A percentile compares a stretch with the other conserved stretches of the same genome.
phyloP scores from a whole-genome alignment of 2,888 invertebrate genomes.

The Eulithis prunata region DNA sequence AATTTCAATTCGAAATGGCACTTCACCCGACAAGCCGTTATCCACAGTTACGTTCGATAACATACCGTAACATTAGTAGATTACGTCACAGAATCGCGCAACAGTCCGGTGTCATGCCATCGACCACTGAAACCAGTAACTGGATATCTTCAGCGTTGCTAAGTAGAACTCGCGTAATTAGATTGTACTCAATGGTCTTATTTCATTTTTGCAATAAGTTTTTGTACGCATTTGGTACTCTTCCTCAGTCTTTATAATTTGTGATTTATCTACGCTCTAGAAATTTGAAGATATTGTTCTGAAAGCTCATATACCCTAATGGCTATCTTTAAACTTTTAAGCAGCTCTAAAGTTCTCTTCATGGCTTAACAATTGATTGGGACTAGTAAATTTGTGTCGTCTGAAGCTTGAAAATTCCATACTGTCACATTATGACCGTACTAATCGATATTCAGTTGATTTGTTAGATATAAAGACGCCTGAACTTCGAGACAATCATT shows the following conservation, averaged over 20 bases:
- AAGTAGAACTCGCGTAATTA: constrained; percentile 30
- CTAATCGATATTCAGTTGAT: too few species aligned
- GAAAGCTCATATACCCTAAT: too few species aligned
- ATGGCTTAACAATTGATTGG: too few species aligned
- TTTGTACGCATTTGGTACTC: background rate
- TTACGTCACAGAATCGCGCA: constrained; percentile 32
- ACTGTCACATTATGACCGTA: too few species aligned
- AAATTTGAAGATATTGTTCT: background rate
- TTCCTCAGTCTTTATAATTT: background rate
- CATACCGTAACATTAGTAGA: constrained; percentile 21
- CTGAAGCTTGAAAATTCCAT: too few species aligned
- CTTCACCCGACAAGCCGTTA: constrained; percentile 12
- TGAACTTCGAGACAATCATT: too few species aligned
- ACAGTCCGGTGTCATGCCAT: constrained; percentile 22
- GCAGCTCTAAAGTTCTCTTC: too few species aligned
- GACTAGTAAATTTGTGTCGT: too few species aligned
- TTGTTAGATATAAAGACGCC: too few species aligned
- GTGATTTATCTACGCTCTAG: background rate
- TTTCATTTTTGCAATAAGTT: constrained; percentile 11
- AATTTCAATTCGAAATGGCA: constrained; percentile 15
- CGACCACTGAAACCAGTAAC: constrained; percentile 24
- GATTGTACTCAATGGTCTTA: constrained; percentile 25
- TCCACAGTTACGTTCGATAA: constrained; percentile 20
- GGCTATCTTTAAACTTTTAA: too few species aligned
- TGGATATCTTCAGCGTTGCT: constrained; percentile 27